These are phyloP conservation scores for Halisarca cf. caerulea DNA, from an alignment of 37 sponge, comb jelly and placozoan genomes.

Conservation along the genomic window DNA sequence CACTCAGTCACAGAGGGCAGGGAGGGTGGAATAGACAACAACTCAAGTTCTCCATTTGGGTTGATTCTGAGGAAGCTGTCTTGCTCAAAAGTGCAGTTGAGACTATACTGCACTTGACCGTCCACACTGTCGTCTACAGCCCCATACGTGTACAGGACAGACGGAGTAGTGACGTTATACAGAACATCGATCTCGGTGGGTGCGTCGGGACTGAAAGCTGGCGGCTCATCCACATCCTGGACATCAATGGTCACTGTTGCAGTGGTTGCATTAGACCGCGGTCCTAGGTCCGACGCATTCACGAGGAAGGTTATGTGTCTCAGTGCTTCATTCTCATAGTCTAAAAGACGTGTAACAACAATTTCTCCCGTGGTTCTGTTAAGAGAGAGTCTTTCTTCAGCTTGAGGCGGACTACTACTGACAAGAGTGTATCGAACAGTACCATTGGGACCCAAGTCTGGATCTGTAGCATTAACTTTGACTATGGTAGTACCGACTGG, in stretches of 20 bases:
- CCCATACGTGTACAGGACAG: not conserved
- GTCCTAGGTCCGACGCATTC: conserved; percentile 35
- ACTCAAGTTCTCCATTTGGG: not conserved
- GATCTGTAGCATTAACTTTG: conserved; percentile 43
- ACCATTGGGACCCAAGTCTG: conserved; percentile 52
- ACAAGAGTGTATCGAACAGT: conserved; percentile 35
- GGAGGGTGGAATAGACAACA: no score
- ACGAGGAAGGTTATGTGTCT: conserved; percentile 35
- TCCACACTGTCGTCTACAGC: not conserved
- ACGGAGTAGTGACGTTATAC: not conserved
- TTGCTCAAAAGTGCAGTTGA: not conserved
- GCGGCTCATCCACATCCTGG: conserved; percentile 1
- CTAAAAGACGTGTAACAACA: not conserved
- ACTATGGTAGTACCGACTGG: conserved; percentile 36
- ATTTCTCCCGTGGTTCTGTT: conserved; percentile 36
- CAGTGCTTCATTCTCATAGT: conserved; percentile 15
- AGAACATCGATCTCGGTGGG: not conserved
- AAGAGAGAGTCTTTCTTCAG: conserved; percentile 39
- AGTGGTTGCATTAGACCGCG: not conserved
- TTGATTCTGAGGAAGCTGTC: not conserved
- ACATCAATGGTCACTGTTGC: conserved; percentile 33
- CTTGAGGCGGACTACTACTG: not conserved
- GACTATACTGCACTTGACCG: not conserved
- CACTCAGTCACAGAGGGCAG: not conserved
- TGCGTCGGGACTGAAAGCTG: not conserved